Conservation (phyloP, 2,888 invertebrate genomes). For the Drosophila heteroneura region DNA sequence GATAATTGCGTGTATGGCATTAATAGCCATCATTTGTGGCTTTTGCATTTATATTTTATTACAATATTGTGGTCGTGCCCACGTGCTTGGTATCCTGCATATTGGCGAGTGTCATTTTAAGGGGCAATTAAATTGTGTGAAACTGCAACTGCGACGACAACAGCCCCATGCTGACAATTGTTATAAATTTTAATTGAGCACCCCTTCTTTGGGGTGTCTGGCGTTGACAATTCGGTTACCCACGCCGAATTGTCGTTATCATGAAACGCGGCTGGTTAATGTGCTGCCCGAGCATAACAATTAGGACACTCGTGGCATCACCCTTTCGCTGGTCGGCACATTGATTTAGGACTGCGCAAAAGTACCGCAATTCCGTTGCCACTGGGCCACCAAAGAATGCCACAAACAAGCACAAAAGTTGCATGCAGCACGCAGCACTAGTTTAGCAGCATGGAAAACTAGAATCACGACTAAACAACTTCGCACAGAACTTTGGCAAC, state of each 20-base stretch:
- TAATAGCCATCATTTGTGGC: constrained; percentile 70
- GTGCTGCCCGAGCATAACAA: constrained; percentile 51
- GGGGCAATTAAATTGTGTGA: constrained; percentile 67
- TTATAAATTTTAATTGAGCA: constrained; percentile 75
- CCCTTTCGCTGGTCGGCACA: constrained; percentile 30
- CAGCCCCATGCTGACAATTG: constrained; percentile 42
- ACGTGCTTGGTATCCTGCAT: background rate
- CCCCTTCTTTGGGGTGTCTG: constrained; percentile 10
- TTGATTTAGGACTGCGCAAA: constrained; percentile 52
- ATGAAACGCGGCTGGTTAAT: constrained; percentile 47
- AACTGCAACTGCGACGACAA: constrained; percentile 54
- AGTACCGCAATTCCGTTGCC: constrained; percentile 37
- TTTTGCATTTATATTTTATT: constrained; percentile 62
- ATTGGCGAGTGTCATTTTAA: constrained; percentile 41
- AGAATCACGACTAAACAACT: constrained; percentile 34
- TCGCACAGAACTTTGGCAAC: constrained; percentile 31
- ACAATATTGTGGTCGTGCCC: constrained; percentile 64
- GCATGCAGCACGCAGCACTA: constrained; percentile 37
- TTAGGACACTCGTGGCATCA: constrained; percentile 39
- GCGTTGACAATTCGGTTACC: constrained; percentile 25
- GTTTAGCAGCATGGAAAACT: constrained; percentile 28
- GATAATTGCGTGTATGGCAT: constrained; percentile 73
- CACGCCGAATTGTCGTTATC: constrained; percentile 22
- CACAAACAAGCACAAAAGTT: constrained; percentile 37
- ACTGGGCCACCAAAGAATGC: constrained; percentile 18